Evolutionary conservation across 2,888 invertebrate genomes (phyloP), one percentile per base, ranked within the genome.

Genomic region (Coenonympha glycerion): DNA sequence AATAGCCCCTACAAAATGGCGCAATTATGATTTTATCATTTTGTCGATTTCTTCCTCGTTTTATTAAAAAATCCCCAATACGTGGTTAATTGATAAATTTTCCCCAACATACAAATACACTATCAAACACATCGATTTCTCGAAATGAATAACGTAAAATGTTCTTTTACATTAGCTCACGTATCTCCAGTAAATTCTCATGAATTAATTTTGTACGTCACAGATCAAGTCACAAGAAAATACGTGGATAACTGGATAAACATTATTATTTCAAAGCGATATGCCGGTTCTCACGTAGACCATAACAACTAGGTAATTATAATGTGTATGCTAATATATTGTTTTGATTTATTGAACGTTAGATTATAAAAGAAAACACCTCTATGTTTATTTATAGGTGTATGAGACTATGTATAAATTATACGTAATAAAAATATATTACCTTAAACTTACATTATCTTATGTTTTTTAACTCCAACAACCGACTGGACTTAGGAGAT

Each of bases 261-360:
- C 16, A 30, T 36, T 19, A 13, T 15, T 22, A 3, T 18, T 26
- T 21, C 5, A 3, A 21, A 21, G 8, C 9, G 18, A 34, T 46
- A 46, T 16, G 45, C 34, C 24, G 19, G 24, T 18, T 34, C 48
- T 48, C 48, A 48, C 33, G 40, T 48, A 48, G 21, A 33, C 33
- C 16, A 15, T 24, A 8, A 37, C 8, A 1, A 3, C 2, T 30
- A 30, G 28, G 28, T 33, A 33, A 8, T 33, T 8, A 16, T 13
- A 9, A 33, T 33, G 3, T 8, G 1, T 11, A 31, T 15, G 11
- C 9, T 28, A 28, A n/a, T n/a, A n/a, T n/a, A n/a, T n/a, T n/a
- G n/a, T n/a, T n/a, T n/a, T n/a, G n/a, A n/a, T n/a, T n/a, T n/a
- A n/a, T n/a, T n/a, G n/a, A n/a, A n/a, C n/a, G n/a, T n/a, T n/a